Conservation (phyloP, 2,888 invertebrate genomes). For the Eilema griseolum region DNA sequence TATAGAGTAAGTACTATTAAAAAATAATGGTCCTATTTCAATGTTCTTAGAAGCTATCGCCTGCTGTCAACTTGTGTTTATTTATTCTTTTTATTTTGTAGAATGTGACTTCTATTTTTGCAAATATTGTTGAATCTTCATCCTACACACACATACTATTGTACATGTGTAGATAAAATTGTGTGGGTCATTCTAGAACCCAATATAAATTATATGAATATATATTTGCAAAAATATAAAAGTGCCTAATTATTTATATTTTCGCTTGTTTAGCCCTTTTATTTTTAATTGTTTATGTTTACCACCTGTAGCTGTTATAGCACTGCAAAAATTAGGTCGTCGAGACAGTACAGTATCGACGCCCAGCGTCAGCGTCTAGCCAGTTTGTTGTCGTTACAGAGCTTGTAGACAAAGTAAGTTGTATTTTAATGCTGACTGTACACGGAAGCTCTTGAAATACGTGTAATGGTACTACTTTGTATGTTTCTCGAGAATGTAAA, state of each 20-base stretch:
- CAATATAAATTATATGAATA: not conserved
- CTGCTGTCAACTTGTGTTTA: too few relatives aligned
- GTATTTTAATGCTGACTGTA: slow-evolving; percentile 27
- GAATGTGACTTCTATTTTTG: not conserved
- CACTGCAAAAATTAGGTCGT: slow-evolving; percentile 78
- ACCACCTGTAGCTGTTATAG: slow-evolving; percentile 84
- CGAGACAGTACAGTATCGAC: slow-evolving; percentile 53
- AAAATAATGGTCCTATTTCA: too few relatives aligned
- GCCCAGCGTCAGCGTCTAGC: slow-evolving; percentile 51
- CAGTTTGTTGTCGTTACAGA: slow-evolving; percentile 31
- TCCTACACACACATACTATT: not conserved
- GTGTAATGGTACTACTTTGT: too few relatives aligned
- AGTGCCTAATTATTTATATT: slow-evolving; percentile 9
- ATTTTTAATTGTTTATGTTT: slow-evolving; percentile 65
- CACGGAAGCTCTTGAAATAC: slow-evolving; percentile 21
- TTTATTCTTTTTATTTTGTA: not conserved
- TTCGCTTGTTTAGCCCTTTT: slow-evolving; percentile 24
- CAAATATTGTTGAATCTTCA: not conserved
- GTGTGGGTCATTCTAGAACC: not conserved
- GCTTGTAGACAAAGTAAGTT: slow-evolving; percentile 53
- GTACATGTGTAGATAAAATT: not conserved
- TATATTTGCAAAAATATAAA: slow-evolving; percentile 18
- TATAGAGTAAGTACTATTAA: too few relatives aligned
- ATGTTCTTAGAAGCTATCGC: too few relatives aligned
- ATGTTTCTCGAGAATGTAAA: not conserved